Conservation (phyloP, 1,140 invertebrate species). For the Drosophila obscura region DNA sequence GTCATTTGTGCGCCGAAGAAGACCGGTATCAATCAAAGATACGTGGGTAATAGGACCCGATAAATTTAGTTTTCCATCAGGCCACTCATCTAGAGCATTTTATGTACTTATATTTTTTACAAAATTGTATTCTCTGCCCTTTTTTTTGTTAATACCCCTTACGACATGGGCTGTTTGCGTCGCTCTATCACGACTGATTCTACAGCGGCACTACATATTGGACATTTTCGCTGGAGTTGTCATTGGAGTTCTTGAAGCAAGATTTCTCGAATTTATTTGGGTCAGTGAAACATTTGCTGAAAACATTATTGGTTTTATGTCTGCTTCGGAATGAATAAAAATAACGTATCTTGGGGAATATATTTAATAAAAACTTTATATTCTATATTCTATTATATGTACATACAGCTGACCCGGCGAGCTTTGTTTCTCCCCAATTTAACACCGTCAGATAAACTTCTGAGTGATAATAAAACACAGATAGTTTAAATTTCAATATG, state of each 20-base stretch:
- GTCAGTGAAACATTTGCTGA: constrained; percentile 83
- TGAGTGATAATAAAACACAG: no score
- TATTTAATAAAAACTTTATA: no score
- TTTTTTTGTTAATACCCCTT: constrained; percentile 87
- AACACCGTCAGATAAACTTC: no score
- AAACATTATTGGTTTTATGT: constrained; percentile 46
- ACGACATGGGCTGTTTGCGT: constrained; percentile 91
- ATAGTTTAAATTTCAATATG: no score
- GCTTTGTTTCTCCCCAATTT: no score
- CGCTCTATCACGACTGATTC: constrained; percentile 88
- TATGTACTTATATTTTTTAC: constrained; percentile 90
- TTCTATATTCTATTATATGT: no score
- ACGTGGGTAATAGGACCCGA: constrained; percentile 88
- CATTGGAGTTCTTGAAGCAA: constrained; percentile 90
- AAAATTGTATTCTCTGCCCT: constrained; percentile 86
- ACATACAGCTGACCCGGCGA: no score
- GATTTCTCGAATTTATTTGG: constrained; percentile 89
- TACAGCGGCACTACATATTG: constrained; percentile 93
- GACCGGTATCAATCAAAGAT: constrained; percentile 90
- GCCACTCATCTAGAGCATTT: constrained; percentile 94
- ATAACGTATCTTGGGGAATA: no score
- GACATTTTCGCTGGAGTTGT: constrained; percentile 92
- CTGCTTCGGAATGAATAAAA: constrained; percentile 19
- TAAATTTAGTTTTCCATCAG: constrained; percentile 98
- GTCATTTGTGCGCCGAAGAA: constrained; percentile 89